A percentile compares a stretch with the other conserved stretches of the same genome.
Evolutionary conservation across 2,888 invertebrate genomes (phyloP).

Genomic region (Drosophila mimetica): DNA sequence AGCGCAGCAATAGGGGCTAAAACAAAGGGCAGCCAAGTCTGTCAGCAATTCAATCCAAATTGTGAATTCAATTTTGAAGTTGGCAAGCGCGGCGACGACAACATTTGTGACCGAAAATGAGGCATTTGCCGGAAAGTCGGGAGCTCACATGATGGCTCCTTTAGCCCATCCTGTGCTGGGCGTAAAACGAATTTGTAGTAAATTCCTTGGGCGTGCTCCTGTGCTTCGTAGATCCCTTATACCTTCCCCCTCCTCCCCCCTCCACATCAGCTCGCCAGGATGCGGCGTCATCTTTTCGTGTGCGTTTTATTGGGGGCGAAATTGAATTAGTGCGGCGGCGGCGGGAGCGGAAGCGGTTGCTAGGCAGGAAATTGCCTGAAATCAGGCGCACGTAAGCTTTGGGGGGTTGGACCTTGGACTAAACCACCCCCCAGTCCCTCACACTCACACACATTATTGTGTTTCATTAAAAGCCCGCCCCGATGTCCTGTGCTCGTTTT

Average conservation of each 20-base stretch:
- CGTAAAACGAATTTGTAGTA: conserved; percentile 78
- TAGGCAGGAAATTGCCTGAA: conserved; percentile 82
- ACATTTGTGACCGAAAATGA: conserved; percentile 65
- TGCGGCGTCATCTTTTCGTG: conserved; percentile 58
- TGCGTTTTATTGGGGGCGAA: conserved; percentile 76
- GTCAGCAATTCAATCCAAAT: conserved; percentile 73
- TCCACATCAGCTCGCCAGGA: conserved; percentile 42
- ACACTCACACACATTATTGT: conserved; percentile 23
- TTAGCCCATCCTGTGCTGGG: conserved; percentile 19
- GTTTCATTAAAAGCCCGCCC: conserved; percentile 41
- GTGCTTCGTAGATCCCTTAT: no score
- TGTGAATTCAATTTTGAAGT: conserved; percentile 76
- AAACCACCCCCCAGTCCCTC: conserved; percentile 2
- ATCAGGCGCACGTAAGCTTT: conserved; percentile 78
- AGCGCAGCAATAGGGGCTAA: conserved; percentile 27
- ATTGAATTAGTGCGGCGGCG: conserved; percentile 75
- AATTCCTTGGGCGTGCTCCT: conserved; percentile 61
- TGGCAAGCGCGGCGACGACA: conserved; percentile 64
- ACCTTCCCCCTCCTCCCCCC: neutral
- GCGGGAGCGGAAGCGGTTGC: conserved; percentile 80
- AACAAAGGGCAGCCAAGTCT: conserved; percentile 60
- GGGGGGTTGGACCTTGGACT: conserved; percentile 1
- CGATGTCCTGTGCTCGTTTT: conserved; percentile 47
- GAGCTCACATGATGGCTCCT: conserved; percentile 41
- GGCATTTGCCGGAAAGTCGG: conserved; percentile 47